Evolutionary conservation across 2,888 invertebrate species (phyloP).

Genomic region (Baccha elongata): DNA sequence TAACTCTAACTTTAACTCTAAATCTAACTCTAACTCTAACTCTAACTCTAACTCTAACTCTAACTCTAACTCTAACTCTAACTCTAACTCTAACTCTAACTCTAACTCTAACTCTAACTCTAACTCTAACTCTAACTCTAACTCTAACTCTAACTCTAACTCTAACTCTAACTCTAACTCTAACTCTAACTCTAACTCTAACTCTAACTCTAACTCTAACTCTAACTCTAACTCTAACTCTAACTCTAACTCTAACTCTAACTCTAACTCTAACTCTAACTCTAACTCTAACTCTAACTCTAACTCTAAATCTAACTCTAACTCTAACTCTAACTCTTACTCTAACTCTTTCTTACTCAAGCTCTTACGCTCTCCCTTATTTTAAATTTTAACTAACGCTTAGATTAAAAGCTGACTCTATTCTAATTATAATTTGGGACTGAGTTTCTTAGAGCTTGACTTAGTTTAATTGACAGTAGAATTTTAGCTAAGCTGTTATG

Average conservation of each 20-base stretch:
- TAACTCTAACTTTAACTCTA: not conserved
- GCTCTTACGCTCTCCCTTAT: not conserved
- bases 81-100: conserved; percentile 1
- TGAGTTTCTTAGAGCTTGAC: too few species aligned
- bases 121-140: not conserved
- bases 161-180: not conserved
- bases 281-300: not conserved
- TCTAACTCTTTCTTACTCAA: not conserved
- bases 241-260: conserved; percentile 1
- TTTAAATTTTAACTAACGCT: too few species aligned
- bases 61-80: not conserved
- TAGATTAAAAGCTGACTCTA: too few species aligned
- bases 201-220: conserved; percentile 2
- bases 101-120: conserved; percentile 1
- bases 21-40: not conserved
- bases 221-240: conserved; percentile 1
- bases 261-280: conserved; percentile 1
- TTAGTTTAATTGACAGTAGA: too few species aligned
- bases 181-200: conserved; percentile 1
- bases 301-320: not conserved
- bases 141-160: conserved; percentile 1
- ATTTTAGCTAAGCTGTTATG: too few species aligned
- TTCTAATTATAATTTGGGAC: too few species aligned
- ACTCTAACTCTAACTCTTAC: not conserved
- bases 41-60: not conserved